Percentiles rank a stretch among this genome's conserved stretches.
Evolutionary conservation across 2,797 vertebrate genomes (phyloP).

Genomic region (Perodicticus potto): DNA sequence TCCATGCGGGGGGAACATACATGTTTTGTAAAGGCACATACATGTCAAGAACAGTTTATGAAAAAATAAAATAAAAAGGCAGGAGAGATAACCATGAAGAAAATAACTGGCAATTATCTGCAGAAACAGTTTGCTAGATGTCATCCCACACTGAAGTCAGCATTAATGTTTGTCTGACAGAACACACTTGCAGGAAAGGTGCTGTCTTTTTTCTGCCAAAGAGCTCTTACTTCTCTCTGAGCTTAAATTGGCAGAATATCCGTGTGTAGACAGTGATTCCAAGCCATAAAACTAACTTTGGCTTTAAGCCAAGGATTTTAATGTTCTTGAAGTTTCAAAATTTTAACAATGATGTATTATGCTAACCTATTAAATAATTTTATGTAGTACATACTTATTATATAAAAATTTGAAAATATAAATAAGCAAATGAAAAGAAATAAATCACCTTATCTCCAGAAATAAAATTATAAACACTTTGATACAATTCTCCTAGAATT

Average conservation of each 20-base stretch:
- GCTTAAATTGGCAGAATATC: not conserved
- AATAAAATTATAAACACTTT: constrained; percentile 27
- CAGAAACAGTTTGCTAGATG: constrained; percentile 83
- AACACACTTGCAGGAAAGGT: not conserved
- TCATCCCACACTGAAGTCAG: constrained; percentile 77
- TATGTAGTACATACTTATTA: not conserved
- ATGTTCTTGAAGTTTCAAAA: constrained; percentile 27
- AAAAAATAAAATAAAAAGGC: not conserved
- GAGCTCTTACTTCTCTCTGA: not conserved
- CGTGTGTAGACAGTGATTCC: not conserved
- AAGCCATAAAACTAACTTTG: constrained; percentile 38
- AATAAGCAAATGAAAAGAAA: not conserved
- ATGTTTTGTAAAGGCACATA: not conserved
- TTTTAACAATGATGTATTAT: constrained; percentile 21
- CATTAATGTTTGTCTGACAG: not conserved
- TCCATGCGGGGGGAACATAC: not conserved
- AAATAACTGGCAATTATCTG: not conserved
- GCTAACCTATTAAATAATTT: not conserved
- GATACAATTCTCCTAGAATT: constrained; percentile 10
- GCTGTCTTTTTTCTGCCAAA: not conserved
- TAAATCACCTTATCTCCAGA: not conserved
- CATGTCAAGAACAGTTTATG: not conserved
- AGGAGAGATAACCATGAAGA: constrained; percentile 15
- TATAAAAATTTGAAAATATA: constrained; percentile 39
- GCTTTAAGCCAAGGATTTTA: constrained; percentile 52